Evolutionary conservation across 2,113 vertebrate genomes (phyloP), one percentile per base, ranked within the genome.

Genomic region (Bolborhynchus lineola): DNA sequence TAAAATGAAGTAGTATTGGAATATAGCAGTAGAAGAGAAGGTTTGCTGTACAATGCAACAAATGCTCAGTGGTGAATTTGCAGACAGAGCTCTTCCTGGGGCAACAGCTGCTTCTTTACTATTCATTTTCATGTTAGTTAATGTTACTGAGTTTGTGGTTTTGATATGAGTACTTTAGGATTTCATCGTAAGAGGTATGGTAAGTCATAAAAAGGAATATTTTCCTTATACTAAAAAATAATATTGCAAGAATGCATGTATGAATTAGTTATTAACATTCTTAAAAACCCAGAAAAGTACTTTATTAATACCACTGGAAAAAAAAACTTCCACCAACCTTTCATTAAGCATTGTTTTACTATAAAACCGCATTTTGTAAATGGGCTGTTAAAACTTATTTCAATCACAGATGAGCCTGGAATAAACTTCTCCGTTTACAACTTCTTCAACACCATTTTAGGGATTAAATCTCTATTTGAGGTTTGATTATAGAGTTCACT

Each of bases 321-420:
- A 39, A 39, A 91, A 69, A 39, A 0, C 14, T 63, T 84, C 23
- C 33, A 82, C 24, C 70, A 89, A 57, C 14, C 23, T 88, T 93
- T 86, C 14, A 83, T 78, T 93, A 94, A 82, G 28, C 13, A 82
- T 42, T 90, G 42, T 90, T 93, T 94, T 90, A 81, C 31, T 81
- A 47, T 25, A 39, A 12, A 90, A 53, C 35, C 49, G 23, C 39
- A 59, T 69, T 85, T 62, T 70, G 29, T 68, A 46, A 86, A 52
- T 39, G 35, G 29, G 29, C 3, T 59, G 46, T 64, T 88, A 52
- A 72, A 42, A 78, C 77, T 64, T 55, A 37, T 77, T 77, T 82
- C 78, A 84, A 82, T 86, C 64, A 78, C 17, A 74, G 31, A 46
- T 57, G 31, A 88, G 16, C 29, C 39, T 74, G 85, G 86, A 86